Evolutionary conservation across 2,888 invertebrate species (phyloP).

Genomic region (Mesodorylaimus sp.): DNA sequence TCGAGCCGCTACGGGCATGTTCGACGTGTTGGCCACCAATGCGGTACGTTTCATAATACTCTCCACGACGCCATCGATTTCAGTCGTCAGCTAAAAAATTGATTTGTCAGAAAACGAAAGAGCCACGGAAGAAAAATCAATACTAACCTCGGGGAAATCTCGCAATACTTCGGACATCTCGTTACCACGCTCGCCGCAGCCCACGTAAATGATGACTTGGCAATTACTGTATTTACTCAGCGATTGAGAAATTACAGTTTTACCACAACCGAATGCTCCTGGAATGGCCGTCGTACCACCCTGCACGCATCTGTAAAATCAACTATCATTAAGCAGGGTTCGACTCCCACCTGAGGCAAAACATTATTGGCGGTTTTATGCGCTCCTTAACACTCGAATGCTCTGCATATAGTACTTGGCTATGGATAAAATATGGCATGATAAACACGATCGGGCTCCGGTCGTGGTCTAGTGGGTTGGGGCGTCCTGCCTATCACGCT

Average conservation of each 20-base stretch:
- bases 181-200: slow-evolving; percentile 98
- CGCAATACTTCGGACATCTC: slow-evolving; percentile 96
- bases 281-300: slow-evolving; percentile 98
- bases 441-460: no score
- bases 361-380: neutral
- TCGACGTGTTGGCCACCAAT: slow-evolving; percentile 96
- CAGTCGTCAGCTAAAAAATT: slow-evolving; percentile 52
- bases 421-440: no score
- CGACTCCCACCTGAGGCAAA: neutral
- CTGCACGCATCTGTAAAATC: slow-evolving; percentile 59
- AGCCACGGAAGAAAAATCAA: slow-evolving; percentile 88
- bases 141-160: slow-evolving; percentile 82
- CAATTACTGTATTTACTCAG: slow-evolving; percentile 98
- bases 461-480: no score
- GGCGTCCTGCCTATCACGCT: no score
- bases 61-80: slow-evolving; percentile 78
- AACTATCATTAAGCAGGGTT: neutral
- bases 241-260: slow-evolving; percentile 98
- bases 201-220: slow-evolving; percentile 96
- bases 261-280: slow-evolving; percentile 98
- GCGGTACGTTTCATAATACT: slow-evolving; percentile 99
- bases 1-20: slow-evolving; percentile 99
- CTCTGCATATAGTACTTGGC: no score
- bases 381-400: no score
- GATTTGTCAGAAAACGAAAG: slow-evolving; percentile 1